Base-by-base conservation (phyloP, 2,113 vertebrate species). In the Centrocercus urophasianus region DNA sequence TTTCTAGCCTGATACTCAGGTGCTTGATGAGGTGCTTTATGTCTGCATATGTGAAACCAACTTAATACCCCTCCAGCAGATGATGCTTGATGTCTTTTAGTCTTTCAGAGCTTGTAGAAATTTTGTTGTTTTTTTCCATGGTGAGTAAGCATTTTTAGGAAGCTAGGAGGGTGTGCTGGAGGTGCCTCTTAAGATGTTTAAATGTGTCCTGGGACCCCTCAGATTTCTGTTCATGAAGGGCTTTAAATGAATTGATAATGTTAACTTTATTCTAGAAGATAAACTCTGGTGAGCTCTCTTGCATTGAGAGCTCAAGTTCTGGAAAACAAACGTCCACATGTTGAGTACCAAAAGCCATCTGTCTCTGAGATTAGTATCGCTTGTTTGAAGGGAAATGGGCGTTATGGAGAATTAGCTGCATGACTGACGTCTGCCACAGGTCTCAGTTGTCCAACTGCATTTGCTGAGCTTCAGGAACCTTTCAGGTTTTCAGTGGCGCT, bases 351-450 rank as follows among this genome's bases (percentile, higher is more conserved):
- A 24, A 27, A 88, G 78, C 8, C 48, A 10, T 87, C 81, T 50
- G 63, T 45, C 83, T 4, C 0, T 17, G 79, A 45, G 81, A 42
- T 38, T 60, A 19, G 78, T 13, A 3, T 11, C 42, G 79, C 76
- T 32, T 14, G 76, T 78, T 78, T 19, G 8, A 38, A 47, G 52
- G 85, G 95, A 40, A 63, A 2, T 2, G 1, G 65, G 73, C 34
- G 28, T 76, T 72, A 10, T 3, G 10, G 86, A 40, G 94, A 56
- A 34, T 73, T 15, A 52, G 56, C 75, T 76, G 91, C 19, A 0
- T 40, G 79, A 6, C 42, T 79, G 85, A 8, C 45, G 65, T 48
- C 78, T 77, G 86, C 86, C 63, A 24, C 88, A 42, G 85, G 61
- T 91, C 32, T 7, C 70, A 21, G 27, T 79, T 63, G 65, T 38